Conservation (phyloP, 2,888 invertebrate genomes). For the Euclidia mi region DNA sequence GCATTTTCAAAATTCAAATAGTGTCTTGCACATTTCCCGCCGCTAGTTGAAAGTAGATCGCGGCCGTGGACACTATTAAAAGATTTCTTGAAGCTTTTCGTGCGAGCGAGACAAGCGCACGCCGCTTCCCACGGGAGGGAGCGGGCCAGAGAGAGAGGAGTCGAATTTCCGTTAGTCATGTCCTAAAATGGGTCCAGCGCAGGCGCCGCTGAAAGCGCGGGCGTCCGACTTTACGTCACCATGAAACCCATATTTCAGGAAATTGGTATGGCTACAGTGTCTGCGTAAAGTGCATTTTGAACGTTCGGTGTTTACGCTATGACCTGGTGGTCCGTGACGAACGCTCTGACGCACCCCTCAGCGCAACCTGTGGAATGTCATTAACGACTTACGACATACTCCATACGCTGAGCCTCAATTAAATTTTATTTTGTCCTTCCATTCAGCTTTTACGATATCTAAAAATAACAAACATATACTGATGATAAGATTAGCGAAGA, state of each 20-base stretch:
- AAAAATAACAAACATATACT: no score
- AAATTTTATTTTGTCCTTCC: slow-evolving; percentile 54
- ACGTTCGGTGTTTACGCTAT: slow-evolving; percentile 65
- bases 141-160: slow-evolving; percentile 87
- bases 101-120: slow-evolving; percentile 83
- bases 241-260: slow-evolving; percentile 88
- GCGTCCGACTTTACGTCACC: slow-evolving; percentile 88
- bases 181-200: slow-evolving; percentile 93
- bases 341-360: slow-evolving; percentile 80
- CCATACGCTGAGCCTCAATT: slow-evolving; percentile 67
- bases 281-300: slow-evolving; percentile 77
- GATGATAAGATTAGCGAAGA: no score
- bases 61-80: slow-evolving; percentile 91
- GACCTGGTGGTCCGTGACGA: slow-evolving; percentile 75
- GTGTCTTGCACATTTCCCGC: slow-evolving; percentile 84
- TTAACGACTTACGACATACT: slow-evolving; percentile 81
- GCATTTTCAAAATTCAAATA: slow-evolving; percentile 70
- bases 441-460: slow-evolving; percentile 24
- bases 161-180: slow-evolving; percentile 93
- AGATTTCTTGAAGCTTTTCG: slow-evolving; percentile 90
- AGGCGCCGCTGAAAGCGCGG: slow-evolving; percentile 90
- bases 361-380: slow-evolving; percentile 82
- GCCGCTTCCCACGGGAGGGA: slow-evolving; percentile 84
- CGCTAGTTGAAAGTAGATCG: slow-evolving; percentile 89
- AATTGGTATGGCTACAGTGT: slow-evolving; percentile 73